Conservation (phyloP, 37 sponge, comb jelly and placozoan species). For the Aplysina aerophoba region DNA sequence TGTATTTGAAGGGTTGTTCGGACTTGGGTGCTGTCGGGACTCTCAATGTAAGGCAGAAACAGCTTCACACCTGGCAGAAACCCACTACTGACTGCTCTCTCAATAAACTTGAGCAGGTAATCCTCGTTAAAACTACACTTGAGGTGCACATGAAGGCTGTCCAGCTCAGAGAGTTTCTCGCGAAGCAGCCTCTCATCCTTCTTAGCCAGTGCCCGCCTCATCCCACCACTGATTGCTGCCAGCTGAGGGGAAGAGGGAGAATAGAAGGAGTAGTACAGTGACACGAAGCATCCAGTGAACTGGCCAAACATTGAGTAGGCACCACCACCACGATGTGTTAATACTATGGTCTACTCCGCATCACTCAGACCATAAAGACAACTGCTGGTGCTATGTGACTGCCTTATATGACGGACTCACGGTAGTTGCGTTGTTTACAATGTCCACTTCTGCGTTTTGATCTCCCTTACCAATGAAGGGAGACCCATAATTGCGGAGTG, state of each 20-base stretch:
- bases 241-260: background rate
- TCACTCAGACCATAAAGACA: too few species aligned
- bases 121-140: slow-evolving; percentile 30
- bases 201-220: slow-evolving; percentile 10
- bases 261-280: too few species aligned
- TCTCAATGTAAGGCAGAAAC: slow-evolving; percentile 57
- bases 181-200: background rate
- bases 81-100: slow-evolving; percentile 46
- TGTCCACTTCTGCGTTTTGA: background rate
- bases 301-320: too few species aligned
- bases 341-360: background rate
- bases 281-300: too few species aligned
- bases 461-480: slow-evolving; percentile 19
- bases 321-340: background rate
- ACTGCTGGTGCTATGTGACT: too few species aligned
- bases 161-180: background rate
- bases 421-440: background rate
- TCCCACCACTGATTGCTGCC: background rate
- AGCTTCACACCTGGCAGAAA: slow-evolving; percentile 31
- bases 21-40: slow-evolving; percentile 13
- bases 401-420: background rate
- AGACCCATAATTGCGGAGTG: background rate
- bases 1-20: slow-evolving; percentile 58
- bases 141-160: slow-evolving; percentile 13
- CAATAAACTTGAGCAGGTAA: slow-evolving; percentile 50